Conservation (phyloP, 2,888 invertebrate species). For the Apotomis turbidana region DNA sequence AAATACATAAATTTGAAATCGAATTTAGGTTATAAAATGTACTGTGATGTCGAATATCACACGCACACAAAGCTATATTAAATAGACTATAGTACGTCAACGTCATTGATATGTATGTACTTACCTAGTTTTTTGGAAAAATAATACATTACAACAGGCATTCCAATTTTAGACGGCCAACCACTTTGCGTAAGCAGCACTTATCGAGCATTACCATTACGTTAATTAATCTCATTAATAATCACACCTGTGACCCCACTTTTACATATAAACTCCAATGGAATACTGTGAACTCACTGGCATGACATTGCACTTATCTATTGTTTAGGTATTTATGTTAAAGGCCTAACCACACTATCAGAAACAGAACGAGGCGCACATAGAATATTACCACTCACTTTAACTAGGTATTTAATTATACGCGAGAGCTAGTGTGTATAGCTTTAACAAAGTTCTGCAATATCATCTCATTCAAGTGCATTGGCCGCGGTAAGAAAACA, state of each 20-base stretch:
- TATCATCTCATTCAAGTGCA: slow-evolving; percentile 5
- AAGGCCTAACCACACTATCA: neutral
- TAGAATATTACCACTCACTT: too few species aligned
- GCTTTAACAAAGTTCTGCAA: neutral
- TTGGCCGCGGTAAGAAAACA: slow-evolving; percentile 23
- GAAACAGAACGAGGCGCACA: neutral
- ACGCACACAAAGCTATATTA: too few species aligned
- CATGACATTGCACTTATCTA: slow-evolving; percentile 10
- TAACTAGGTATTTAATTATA: too few species aligned
- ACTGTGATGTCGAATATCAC: too few species aligned
- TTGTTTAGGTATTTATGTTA: neutral
- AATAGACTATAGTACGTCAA: too few species aligned
- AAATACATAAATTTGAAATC: too few species aligned
- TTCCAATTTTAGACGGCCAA: neutral
- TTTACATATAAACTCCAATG: slow-evolving; percentile 27
- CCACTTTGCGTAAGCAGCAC: neutral
- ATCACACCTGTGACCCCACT: slow-evolving; percentile 16
- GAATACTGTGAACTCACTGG: slow-evolving; percentile 18
- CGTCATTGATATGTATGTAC: too few species aligned
- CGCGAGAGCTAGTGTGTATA: neutral
- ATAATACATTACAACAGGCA: too few species aligned
- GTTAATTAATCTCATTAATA: slow-evolving; percentile 11
- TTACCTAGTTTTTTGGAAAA: too few species aligned
- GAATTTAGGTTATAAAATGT: too few species aligned
- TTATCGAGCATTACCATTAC: neutral